These are phyloP conservation scores for Nilaparvata lugens DNA, from an alignment of 1,140 invertebrate genomes.

Conservation along the genomic window DNA sequence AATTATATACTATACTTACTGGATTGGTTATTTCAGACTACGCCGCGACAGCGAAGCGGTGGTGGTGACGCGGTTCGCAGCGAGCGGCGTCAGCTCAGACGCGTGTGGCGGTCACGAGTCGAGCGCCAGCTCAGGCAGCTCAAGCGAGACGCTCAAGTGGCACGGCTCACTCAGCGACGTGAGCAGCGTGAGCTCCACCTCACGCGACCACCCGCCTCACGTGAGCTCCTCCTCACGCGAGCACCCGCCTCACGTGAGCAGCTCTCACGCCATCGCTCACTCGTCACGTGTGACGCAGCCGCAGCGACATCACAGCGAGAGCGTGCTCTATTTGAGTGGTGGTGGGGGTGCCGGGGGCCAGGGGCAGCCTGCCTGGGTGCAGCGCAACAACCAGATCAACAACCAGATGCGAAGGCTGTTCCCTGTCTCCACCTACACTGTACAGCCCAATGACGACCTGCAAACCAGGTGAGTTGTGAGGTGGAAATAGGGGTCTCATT, in stretches of 20 bases:
- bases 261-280: conserved; percentile 48
- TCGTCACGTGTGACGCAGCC: conserved; percentile 70
- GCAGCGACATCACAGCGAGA: conserved; percentile 70
- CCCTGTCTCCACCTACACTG: conserved; percentile 49
- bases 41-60: conserved; percentile 49
- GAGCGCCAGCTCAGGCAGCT: conserved; percentile 52
- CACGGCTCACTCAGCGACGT: conserved; percentile 50
- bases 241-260: conserved; percentile 39
- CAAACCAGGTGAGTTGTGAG: too few species aligned
- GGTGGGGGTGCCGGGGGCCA: background rate
- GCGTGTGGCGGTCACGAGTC: conserved; percentile 46
- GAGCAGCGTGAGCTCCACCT: conserved; percentile 30
- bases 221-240: conserved; percentile 30
- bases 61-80: conserved; percentile 33
- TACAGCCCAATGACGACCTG: conserved; percentile 35
- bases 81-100: conserved; percentile 20
- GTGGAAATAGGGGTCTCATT: too few species aligned
- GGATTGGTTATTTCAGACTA: conserved; percentile 37
- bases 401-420: conserved; percentile 41
- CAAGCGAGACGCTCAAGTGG: conserved; percentile 75
- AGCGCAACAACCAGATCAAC: conserved; percentile 36
- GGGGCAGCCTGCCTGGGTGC: conserved; percentile 1
- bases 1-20: too few species aligned
- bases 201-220: conserved; percentile 22
- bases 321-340: conserved; percentile 53